Percentiles rank a stretch among this genome's conserved stretches.
Conservation (phyloP, 2,888 invertebrate genomes). For the Volucella zonaria region DNA sequence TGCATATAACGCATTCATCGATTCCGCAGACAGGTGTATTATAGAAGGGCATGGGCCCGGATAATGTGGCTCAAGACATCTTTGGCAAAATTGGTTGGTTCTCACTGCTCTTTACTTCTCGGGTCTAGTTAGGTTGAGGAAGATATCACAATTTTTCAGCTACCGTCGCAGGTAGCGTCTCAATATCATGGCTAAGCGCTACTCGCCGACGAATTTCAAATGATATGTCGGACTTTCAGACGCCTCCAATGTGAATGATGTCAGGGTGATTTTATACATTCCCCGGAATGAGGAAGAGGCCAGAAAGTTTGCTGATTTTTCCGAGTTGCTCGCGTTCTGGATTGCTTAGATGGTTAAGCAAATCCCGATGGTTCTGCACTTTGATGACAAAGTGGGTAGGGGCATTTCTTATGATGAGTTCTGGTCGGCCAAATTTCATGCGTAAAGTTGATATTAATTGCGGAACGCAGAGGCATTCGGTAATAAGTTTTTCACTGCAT, state of each 20-base stretch:
- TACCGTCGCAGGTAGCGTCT: constrained; percentile 25
- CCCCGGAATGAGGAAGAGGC: constrained; percentile 48
- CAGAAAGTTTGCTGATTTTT: constrained; percentile 21
- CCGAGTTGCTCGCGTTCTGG: constrained; percentile 51
- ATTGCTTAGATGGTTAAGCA: constrained; percentile 52
- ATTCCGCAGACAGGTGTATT: too few species aligned
- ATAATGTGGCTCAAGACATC: too few species aligned
- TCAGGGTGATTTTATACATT: constrained; percentile 57
- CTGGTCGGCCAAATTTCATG: constrained; percentile 6
- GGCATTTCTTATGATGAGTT: constrained; percentile 44
- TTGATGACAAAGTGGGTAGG: constrained; percentile 58
- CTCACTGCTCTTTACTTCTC: too few species aligned
- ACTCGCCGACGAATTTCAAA: too few species aligned
- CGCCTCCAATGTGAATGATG: constrained; percentile 38
- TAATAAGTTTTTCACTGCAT: too few species aligned
- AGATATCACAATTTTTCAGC: neutral
- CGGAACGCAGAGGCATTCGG: too few species aligned
- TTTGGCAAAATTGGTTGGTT: too few species aligned
- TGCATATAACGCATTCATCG: neutral
- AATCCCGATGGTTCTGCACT: constrained; percentile 52
- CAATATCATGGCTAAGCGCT: too few species aligned
- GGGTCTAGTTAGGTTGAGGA: too few species aligned
- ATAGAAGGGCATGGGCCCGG: too few species aligned
- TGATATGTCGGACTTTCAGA: neutral
- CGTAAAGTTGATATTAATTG: too few species aligned